A percentile compares a stretch with the other conserved stretches of the same genome.
Evolutionary conservation across 92 coral and sea anemone species (phyloP).

Genomic region (Epizoanthus rinbou): DNA sequence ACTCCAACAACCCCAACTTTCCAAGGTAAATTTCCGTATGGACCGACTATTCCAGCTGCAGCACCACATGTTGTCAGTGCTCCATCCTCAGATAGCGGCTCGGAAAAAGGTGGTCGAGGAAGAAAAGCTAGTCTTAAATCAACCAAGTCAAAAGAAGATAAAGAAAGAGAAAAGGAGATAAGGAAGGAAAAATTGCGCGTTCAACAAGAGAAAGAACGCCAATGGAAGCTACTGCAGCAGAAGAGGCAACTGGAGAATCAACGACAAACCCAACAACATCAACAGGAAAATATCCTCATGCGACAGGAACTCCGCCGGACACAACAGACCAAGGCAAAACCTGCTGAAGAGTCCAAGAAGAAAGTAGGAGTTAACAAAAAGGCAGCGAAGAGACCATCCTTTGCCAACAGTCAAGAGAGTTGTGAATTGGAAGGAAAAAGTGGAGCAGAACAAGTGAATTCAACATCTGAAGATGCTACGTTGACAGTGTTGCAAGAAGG

Average conservation of each 20-base stretch:
- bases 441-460: constrained; percentile 30
- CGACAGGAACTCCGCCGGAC: constrained; percentile 83
- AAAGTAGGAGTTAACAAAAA: constrained; percentile 62
- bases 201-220: constrained; percentile 95
- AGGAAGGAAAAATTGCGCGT: constrained; percentile 80
- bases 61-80: constrained; percentile 6
- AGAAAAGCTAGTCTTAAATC: constrained; percentile 63
- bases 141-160: constrained; percentile 77
- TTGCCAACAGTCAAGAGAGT: constrained; percentile 21
- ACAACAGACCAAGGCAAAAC: constrained; percentile 77
- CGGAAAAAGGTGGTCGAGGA: constrained; percentile 46
- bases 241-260: constrained; percentile 91
- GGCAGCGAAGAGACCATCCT: constrained; percentile 41
- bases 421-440: constrained; percentile 24
- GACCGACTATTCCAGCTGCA: constrained; percentile 13
- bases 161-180: constrained; percentile 87
- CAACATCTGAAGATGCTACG: constrained; percentile 15
- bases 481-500: constrained; percentile 44
- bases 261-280: constrained; percentile 93
- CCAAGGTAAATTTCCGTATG: constrained; percentile 49
- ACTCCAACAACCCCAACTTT: constrained; percentile 74
- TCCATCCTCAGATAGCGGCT: constrained; percentile 44
- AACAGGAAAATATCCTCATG: constrained; percentile 76
- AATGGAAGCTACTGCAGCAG: constrained; percentile 98
- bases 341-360: constrained; percentile 78